phyloP scores from a whole-genome alignment of 2,797 vertebrate species.

The Pelodytes ibericus region DNA sequence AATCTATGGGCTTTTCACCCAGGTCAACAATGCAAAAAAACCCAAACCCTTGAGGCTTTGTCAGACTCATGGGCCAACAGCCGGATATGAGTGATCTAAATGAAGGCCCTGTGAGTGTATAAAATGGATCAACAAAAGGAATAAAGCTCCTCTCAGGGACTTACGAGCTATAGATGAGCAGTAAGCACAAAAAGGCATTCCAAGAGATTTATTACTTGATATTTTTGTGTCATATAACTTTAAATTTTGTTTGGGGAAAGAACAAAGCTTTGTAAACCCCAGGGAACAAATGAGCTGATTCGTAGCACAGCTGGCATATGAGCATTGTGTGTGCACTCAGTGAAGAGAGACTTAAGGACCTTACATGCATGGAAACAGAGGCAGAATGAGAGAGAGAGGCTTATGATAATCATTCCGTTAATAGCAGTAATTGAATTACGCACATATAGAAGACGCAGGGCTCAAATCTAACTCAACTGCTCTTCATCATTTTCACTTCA shows the following conservation, averaged over 20 bases:
- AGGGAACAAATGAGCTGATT: constrained; percentile 4
- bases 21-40: too few species aligned
- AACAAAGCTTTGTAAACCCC: background rate
- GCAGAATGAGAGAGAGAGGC: constrained; percentile 34
- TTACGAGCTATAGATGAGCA: too few species aligned
- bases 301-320: constrained; percentile 28
- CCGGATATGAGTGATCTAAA: too few species aligned
- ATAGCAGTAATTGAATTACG: constrained; percentile 50
- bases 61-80: too few species aligned
- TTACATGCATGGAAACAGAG: constrained; percentile 41
- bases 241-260: background rate
- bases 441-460: constrained; percentile 34
- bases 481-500: background rate
- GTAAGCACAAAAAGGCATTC: background rate
- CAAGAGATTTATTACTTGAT: background rate
- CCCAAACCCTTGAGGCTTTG: too few species aligned
- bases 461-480: background rate
- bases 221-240: background rate
- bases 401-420: constrained; percentile 39
- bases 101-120: too few species aligned
- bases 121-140: too few species aligned
- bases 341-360: constrained; percentile 47
- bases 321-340: constrained; percentile 22
- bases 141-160: too few species aligned
- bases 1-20: too few species aligned